These are phyloP conservation scores for Drosophila hawaiiensis DNA, from an alignment of 2,888 invertebrate species.

Conservation along the genomic window DNA sequence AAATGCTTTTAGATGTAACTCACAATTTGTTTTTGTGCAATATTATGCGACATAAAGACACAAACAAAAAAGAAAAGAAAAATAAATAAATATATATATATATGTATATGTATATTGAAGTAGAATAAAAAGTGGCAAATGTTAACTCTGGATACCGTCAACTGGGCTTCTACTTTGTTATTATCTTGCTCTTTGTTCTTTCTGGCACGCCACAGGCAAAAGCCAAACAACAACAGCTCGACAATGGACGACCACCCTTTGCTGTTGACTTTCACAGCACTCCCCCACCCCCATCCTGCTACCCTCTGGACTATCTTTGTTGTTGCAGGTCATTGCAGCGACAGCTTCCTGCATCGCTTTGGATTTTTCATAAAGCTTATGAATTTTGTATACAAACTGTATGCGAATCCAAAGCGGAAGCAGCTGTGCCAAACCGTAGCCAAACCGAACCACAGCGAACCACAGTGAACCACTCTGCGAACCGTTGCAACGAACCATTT, in stretches of 20 bases:
- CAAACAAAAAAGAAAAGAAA: background rate
- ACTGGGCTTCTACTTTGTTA: constrained; percentile 40
- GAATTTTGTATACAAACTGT: constrained; percentile 60
- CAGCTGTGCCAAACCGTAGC: constrained; percentile 22
- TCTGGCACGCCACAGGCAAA: constrained; percentile 36
- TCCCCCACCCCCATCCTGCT: background rate
- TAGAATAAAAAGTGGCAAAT: constrained; percentile 12
- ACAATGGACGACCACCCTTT: constrained; percentile 47
- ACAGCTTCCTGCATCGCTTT: constrained; percentile 58
- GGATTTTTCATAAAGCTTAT: constrained; percentile 70
- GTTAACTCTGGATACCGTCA: constrained; percentile 14
- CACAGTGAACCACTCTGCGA: constrained; percentile 17
- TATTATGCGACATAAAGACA: constrained; percentile 12
- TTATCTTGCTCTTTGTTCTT: constrained; percentile 45
- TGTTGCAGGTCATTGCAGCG: constrained; percentile 1
- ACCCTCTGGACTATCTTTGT: background rate
- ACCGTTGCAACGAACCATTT: constrained; percentile 33
- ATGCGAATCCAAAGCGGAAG: constrained; percentile 29
- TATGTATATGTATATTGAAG: background rate
- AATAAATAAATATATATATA: background rate
- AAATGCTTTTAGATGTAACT: constrained; percentile 42
- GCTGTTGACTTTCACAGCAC: constrained; percentile 1
- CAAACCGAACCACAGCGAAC: constrained; percentile 5
- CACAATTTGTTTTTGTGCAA: constrained; percentile 43
- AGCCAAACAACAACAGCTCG: constrained; percentile 45